A percentile compares a stretch with the other conserved stretches of the same genome.
These are phyloP conservation scores for Dryomyza anilis DNA, from an alignment of 2,888 invertebrate species.

Conservation along the genomic window DNA sequence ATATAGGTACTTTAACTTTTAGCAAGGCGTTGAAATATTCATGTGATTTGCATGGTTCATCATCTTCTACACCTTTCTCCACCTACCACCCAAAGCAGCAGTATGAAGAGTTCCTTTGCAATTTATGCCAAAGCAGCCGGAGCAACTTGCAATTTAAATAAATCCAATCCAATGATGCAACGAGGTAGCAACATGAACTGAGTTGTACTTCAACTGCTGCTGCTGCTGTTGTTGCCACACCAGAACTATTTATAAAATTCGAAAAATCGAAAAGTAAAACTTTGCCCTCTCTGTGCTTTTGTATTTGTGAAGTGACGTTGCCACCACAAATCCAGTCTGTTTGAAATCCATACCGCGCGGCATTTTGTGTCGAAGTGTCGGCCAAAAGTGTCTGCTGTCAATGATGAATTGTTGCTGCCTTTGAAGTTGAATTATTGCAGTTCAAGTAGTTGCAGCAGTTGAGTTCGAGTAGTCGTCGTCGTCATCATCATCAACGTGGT, in stretches of 20 bases:
- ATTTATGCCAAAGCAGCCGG: background rate
- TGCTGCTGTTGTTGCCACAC: background rate
- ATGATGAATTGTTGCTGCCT: constrained; percentile 21
- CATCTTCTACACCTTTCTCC: background rate
- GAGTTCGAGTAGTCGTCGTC: background rate
- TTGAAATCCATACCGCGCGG: background rate
- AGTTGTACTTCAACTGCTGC: background rate
- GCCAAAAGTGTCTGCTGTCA: constrained; percentile 14
- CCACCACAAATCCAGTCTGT: background rate
- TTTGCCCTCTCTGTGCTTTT: background rate
- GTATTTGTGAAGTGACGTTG: background rate
- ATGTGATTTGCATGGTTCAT: constrained; percentile 12
- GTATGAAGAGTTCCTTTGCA: constrained; percentile 8
- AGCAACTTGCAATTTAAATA: constrained; percentile 12
- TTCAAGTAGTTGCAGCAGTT: constrained; percentile 19
- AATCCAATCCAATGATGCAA: constrained; percentile 15
- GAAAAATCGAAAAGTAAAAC: constrained; percentile 14
- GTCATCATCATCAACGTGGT: background rate
- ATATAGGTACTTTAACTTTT: no score
- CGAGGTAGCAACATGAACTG: background rate
- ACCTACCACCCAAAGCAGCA: no score
- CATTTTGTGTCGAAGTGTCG: constrained; percentile 17
- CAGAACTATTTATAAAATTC: constrained; percentile 17
- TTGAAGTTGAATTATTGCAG: constrained; percentile 22
- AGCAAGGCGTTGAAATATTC: background rate